phyloP scores from a whole-genome alignment of 2,113 vertebrate species.

The Typhlomys cinereus region DNA sequence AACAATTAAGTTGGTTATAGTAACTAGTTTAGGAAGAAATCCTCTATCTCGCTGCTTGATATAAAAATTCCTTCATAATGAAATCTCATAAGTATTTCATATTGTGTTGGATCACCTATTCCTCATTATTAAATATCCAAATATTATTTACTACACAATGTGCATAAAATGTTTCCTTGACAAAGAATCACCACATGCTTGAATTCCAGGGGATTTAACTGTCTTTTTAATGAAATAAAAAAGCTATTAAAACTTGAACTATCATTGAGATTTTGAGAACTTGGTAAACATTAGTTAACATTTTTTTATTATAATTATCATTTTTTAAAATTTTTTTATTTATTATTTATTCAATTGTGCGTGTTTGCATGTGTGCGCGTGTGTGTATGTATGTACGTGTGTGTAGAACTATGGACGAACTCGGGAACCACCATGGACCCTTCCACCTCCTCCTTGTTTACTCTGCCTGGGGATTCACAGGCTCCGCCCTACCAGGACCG shows the following conservation, averaged over 20 bases:
- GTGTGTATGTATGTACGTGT: too few species aligned
- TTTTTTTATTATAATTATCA: too few species aligned
- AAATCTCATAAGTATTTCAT: background rate
- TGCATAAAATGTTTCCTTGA: background rate
- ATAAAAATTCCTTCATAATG: background rate
- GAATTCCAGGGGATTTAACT: background rate
- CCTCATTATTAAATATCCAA: background rate
- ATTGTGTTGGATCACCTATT: rapidly evolving
- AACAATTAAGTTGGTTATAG: background rate
- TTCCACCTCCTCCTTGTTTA: too few species aligned
- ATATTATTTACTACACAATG: background rate
- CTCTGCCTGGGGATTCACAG: too few species aligned
- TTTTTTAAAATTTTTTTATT: too few species aligned
- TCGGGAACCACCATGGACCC: too few species aligned
- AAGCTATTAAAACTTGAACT: background rate
- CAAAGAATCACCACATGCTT: background rate
- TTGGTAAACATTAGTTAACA: background rate
- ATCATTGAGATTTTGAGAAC: background rate
- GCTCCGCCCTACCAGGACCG: too few species aligned
- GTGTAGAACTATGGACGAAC: too few species aligned
- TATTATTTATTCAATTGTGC: too few species aligned
- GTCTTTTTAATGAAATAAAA: background rate
- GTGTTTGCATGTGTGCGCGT: too few species aligned
- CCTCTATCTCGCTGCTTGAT: background rate
- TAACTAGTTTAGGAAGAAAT: background rate